These are phyloP conservation scores for Diploptera punctata DNA, from an alignment of 2,888 invertebrate genomes.

Conservation along the genomic window DNA sequence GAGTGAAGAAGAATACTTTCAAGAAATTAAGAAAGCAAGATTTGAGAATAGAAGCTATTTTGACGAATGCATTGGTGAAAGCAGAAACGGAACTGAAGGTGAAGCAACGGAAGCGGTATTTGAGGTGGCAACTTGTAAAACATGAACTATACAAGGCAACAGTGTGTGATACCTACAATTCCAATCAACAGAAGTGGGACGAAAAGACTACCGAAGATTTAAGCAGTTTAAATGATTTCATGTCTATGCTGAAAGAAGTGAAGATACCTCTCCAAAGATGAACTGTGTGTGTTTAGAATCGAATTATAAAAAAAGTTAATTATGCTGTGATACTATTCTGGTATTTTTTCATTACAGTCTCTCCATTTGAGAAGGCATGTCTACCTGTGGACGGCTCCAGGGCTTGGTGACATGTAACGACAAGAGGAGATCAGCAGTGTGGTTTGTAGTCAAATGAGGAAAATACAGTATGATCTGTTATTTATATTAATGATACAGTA, in stretches of 20 bases:
- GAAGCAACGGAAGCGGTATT: conserved; percentile 68
- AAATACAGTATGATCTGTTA: neutral
- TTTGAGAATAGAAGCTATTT: conserved; percentile 68
- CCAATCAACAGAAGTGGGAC: conserved; percentile 47
- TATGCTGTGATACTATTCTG: conserved; percentile 39
- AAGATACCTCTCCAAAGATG: conserved; percentile 58
- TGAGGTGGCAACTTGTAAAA: conserved; percentile 61
- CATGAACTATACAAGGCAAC: conserved; percentile 34
- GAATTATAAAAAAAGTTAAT: neutral
- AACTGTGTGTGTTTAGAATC: conserved; percentile 40
- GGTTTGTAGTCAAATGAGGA: conserved; percentile 33
- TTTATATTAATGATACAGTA: no score
- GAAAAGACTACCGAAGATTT: conserved; percentile 60
- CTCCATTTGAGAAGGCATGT: conserved; percentile 36
- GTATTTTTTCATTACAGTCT: conserved; percentile 41
- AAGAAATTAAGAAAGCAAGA: conserved; percentile 61
- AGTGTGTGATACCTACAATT: neutral
- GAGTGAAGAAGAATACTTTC: conserved; percentile 41
- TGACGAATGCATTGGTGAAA: conserved; percentile 63
- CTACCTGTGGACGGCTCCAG: conserved; percentile 20
- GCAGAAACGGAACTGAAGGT: conserved; percentile 66
- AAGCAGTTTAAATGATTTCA: conserved; percentile 69
- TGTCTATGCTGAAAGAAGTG: conserved; percentile 67
- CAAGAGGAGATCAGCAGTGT: conserved; percentile 11
- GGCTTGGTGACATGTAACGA: conserved; percentile 22